These are phyloP conservation scores for Turdus rufiventris DNA, from an alignment of 2,113 vertebrate genomes.

Conservation along the genomic window DNA sequence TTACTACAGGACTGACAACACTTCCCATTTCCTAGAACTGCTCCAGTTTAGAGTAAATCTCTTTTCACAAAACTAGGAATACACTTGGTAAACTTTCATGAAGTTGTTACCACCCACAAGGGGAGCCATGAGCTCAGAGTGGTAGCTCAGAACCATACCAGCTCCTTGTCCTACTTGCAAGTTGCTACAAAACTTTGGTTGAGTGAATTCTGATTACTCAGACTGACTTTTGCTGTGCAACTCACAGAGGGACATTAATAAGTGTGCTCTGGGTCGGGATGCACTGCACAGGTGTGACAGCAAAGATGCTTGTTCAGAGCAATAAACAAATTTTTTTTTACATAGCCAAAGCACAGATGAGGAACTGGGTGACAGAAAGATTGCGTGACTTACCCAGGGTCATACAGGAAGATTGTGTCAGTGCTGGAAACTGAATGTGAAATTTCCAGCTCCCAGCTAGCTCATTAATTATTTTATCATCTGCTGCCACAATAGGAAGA, in stretches of 20 bases:
- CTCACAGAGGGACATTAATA: background rate
- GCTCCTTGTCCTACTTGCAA: background rate
- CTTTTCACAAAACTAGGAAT: constrained; percentile 6
- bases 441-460: background rate
- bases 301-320: background rate
- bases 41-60: constrained; percentile 46
- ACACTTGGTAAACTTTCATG: background rate
- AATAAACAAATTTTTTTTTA: background rate
- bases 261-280: background rate
- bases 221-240: background rate
- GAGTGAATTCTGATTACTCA: background rate
- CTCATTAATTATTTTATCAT: background rate
- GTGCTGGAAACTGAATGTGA: constrained; percentile 1
- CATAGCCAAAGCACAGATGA: background rate
- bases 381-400: background rate
- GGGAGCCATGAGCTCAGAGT: background rate
- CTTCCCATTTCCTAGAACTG: constrained; percentile 51
- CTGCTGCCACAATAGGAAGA: background rate
- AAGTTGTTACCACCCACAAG: background rate
- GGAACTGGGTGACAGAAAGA: constrained; percentile 5
- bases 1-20: background rate
- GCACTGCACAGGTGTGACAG: background rate
- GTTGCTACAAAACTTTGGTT: background rate
- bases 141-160: background rate
- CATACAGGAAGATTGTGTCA: constrained; percentile 7